Percentiles rank a stretch among this genome's conserved stretches.
Evolutionary conservation across 2,888 invertebrate genomes (phyloP).

Genomic region (Muschampia plurimacula): DNA sequence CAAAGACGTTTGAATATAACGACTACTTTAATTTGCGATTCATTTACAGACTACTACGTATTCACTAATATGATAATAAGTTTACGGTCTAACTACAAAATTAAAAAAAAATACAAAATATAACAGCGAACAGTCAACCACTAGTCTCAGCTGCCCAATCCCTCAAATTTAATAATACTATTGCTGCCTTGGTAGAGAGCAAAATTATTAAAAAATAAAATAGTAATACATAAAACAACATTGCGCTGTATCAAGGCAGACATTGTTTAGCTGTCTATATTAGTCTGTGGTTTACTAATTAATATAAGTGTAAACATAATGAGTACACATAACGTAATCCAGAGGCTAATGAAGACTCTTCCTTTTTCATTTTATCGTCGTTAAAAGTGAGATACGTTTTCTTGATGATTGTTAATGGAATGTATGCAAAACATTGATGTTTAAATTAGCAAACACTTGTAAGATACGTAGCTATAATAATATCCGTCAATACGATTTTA

Average conservation of each 20-base stretch:
- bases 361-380: neutral
- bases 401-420: neutral
- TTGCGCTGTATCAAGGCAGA: neutral
- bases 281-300: constrained; percentile 10
- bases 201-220: neutral
- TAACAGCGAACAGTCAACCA: constrained; percentile 36
- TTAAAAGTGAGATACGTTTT: neutral
- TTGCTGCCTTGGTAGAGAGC: neutral
- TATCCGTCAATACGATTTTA: neutral
- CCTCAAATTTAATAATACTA: neutral
- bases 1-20: constrained; percentile 20
- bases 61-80: constrained; percentile 12
- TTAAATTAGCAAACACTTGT: neutral
- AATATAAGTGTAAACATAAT: neutral
- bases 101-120: constrained; percentile 42
- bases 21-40: constrained; percentile 19
- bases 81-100: constrained; percentile 39
- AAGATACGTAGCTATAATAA: neutral
- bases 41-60: constrained; percentile 11
- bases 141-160: constrained; percentile 12
- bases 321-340: neutral
- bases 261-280: neutral
- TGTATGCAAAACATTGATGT: neutral
- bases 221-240: neutral
- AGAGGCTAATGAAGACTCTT: constrained; percentile 1